Base-by-base conservation (phyloP, 2,797 vertebrate genomes). In the Gobio occitaniae region DNA sequence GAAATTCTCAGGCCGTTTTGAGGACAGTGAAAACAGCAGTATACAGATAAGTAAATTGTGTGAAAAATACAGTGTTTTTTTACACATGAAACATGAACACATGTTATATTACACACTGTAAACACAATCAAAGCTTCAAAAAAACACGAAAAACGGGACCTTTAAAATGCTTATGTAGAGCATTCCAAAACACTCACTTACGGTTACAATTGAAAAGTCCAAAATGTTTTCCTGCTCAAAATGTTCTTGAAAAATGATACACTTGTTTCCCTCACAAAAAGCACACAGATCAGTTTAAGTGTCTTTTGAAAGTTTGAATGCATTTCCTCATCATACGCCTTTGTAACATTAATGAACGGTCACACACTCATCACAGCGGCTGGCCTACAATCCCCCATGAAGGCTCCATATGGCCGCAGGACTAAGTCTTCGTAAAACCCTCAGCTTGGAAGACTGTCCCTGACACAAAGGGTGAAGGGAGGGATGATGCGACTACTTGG, bases 401-500 rank as follows among this genome's bases (percentile, higher is more conserved):
- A 59, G 66, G 72, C 80, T 87, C 90, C 90, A 89, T 90, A 90
- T 90, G 89, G 86, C 74, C 54, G 36, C 52, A n/a, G 47, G 78
- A 80, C 75, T 80, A 88, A 90, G 82, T 87, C 87, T 80, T 81
- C 21, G 12, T 85, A 88, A 90, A 83, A 76, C 86, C 84, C 69
- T 84, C 75, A 86, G 83, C 38, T 52, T 80, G 66, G 48, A 72
- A 50, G 56, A 63, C 88, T 82, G 74, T 80, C 66, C 19, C 48
- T 78, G 38, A 71, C 47, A 44, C 25, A 54, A 56, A 36, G 77
- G 36, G 56, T 9, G 47, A 71, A 52, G 74, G 63, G 71, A 77
- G 44, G 80, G 54, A 48, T 69, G 79, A 47, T 80, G 44, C 1
- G 16, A 9, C 5, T 69, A 48, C 75, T 63, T 69, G 71, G 65